Evolutionary conservation across 2,888 invertebrate species (phyloP).

Genomic region (Sylvicola cinctus): DNA sequence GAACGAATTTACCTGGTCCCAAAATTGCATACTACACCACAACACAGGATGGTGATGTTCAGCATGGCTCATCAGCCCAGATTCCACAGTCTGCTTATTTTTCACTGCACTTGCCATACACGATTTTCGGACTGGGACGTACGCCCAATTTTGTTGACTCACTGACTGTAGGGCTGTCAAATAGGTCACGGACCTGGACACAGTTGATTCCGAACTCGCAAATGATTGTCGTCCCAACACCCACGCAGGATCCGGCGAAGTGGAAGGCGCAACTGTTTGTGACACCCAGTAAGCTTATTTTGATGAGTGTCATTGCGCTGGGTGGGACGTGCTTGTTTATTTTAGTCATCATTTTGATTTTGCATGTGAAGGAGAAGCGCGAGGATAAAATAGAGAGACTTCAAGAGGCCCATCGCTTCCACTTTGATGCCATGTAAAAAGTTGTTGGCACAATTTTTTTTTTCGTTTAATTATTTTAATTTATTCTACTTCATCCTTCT

Average conservation of each 20-base stretch:
- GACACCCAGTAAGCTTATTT: conserved; percentile 80
- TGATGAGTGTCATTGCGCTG: conserved; percentile 77
- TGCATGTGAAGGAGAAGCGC: conserved; percentile 78
- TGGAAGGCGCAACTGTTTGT: conserved; percentile 90
- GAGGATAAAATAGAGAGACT: conserved; percentile 60
- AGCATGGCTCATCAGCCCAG: conserved; percentile 69
- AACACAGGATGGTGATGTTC: conserved; percentile 64
- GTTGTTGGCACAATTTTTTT: no score
- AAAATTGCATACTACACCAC: conserved; percentile 69
- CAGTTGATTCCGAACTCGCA: conserved; percentile 96
- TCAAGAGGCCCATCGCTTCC: conserved; percentile 64
- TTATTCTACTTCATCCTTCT: no score
- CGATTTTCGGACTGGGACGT: conserved; percentile 90
- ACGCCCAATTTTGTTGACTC: conserved; percentile 95
- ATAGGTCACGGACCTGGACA: conserved; percentile 53
- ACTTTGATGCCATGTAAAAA: conserved; percentile 72
- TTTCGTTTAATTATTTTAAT: no score
- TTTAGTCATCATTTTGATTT: conserved; percentile 58
- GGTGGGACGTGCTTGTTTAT: conserved; percentile 72
- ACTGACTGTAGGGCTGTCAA: conserved; percentile 59
- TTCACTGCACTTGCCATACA: conserved; percentile 84
- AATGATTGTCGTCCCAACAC: conserved; percentile 83
- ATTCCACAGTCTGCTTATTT: conserved; percentile 81
- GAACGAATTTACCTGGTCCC: conserved; percentile 83
- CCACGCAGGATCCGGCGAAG: conserved; percentile 46